Conservation (phyloP, 1,140 invertebrate genomes). For the Drosophila ananassae region DNA sequence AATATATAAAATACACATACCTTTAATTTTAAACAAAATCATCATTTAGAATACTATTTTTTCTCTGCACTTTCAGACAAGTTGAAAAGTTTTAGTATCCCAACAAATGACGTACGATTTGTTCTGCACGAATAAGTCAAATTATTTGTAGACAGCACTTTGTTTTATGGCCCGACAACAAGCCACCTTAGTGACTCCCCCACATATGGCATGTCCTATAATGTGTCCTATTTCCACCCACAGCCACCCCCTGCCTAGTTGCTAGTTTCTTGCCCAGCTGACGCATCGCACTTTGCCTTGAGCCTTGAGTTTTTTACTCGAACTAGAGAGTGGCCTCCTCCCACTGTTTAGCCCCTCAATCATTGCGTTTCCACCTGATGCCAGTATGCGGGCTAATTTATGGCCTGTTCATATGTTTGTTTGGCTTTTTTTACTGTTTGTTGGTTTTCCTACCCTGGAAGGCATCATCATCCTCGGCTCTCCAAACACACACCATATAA, state of each 20-base stretch:
- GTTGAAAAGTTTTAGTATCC: slow-evolving; percentile 65
- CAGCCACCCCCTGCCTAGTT: slow-evolving; percentile 11
- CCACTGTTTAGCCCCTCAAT: slow-evolving; percentile 34
- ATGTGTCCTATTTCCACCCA: slow-evolving; percentile 6
- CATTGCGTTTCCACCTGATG: slow-evolving; percentile 76
- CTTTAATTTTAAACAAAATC: no score
- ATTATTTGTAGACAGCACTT: slow-evolving; percentile 81
- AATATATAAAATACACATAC: no score
- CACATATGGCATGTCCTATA: not conserved
- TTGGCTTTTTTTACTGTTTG: slow-evolving; percentile 47
- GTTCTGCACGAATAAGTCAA: slow-evolving; percentile 81
- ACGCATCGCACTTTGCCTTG: slow-evolving; percentile 32
- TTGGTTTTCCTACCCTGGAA: slow-evolving; percentile 44
- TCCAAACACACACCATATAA: slow-evolving; percentile 54
- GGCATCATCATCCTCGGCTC: slow-evolving; percentile 34
- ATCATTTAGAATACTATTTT: not conserved
- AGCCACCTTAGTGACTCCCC: slow-evolving; percentile 39
- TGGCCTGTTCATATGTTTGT: slow-evolving; percentile 68
- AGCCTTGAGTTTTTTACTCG: slow-evolving; percentile 41
- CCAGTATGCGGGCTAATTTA: slow-evolving; percentile 77
- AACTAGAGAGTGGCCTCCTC: slow-evolving; percentile 20
- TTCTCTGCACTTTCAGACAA: slow-evolving; percentile 9
- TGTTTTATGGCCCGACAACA: slow-evolving; percentile 75
- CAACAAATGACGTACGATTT: slow-evolving; percentile 82
- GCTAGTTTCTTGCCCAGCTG: slow-evolving; percentile 52